Evolutionary conservation across 2,113 vertebrate genomes (phyloP), one percentile per base, ranked within the genome.

Genomic region (Thamnaconus septentrionalis): DNA sequence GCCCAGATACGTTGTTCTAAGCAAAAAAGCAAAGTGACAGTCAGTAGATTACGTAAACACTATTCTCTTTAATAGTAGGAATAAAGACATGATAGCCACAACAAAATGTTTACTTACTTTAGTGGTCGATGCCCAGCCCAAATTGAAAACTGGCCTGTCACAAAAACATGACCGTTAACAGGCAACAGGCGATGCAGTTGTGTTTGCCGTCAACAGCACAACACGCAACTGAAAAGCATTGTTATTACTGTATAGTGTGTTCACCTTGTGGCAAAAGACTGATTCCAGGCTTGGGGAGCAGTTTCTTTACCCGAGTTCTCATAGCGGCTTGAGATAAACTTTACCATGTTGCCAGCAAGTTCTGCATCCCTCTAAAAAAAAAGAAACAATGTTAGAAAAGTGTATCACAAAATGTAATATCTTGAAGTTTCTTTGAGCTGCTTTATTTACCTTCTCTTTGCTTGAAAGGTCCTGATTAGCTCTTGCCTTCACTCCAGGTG

Each of bases 291-390:
- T 40, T 64, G 71, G 45, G 7, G 5, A 6, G 41, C 9, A 1
- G 9, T 41, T 8, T 31, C 6, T 54, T 77, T 79, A 7, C 7
- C 55, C 50, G 48, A 69, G 52, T 65, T 40, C 44, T 83, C 64
- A 11, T 92, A 90, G 68, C 64, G 86, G 51, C 75, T 89, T 1
- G 89, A 89, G 67, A 92, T 92, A 5, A 71, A 66, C 62, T 88
- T 87, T 71, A 89, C 78, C 85, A 91, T 86, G 60, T 55, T 76
- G 9, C 62, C 77, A 63, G 85, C 46, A 62, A 83, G 53, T n/a
- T 66, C 69, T 11, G 61, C 46, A 51, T 82, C 64, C 71, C 79
- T 89, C 86, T 92, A 59, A 54, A 42, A 1, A 3, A 10, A 70
- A 41, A 12, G 47, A 48, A 53, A 10, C 8, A 53, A 49, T 6